A percentile compares a stretch with the other conserved stretches of the same genome.
Conservation (phyloP, 2,888 invertebrate species). For the Aphidius colemani region DNA sequence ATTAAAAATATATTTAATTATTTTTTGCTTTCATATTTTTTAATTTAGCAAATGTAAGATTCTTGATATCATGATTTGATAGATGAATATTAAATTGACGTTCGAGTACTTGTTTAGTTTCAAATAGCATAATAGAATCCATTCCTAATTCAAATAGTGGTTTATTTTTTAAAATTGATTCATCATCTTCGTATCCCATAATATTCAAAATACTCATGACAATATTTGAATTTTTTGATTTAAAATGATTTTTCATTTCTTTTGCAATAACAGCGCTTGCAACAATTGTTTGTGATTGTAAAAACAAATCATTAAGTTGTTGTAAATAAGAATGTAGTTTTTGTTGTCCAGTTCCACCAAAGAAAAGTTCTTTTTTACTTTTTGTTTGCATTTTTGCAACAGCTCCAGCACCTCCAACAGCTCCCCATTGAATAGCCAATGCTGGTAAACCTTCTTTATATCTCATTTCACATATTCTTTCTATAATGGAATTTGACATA, state of each 20-base stretch:
- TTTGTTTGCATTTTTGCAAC: slow-evolving; percentile 77
- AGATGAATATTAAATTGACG: slow-evolving; percentile 86
- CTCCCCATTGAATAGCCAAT: slow-evolving; percentile 69
- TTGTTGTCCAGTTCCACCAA: slow-evolving; percentile 84
- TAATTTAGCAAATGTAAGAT: slow-evolving; percentile 74
- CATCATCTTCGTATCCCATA: slow-evolving; percentile 50
- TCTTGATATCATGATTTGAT: slow-evolving; percentile 83
- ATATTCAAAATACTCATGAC: slow-evolving; percentile 74
- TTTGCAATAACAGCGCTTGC: slow-evolving; percentile 87
- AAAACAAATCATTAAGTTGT: slow-evolving; percentile 75
- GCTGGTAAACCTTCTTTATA: slow-evolving; percentile 60
- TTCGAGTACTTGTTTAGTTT: slow-evolving; percentile 91
- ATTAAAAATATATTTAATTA: no score
- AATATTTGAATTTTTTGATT: slow-evolving; percentile 68
- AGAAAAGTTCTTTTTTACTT: slow-evolving; percentile 74
- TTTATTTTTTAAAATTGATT: slow-evolving; percentile 66
- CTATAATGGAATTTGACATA: slow-evolving; percentile 88
- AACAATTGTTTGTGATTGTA: slow-evolving; percentile 68
- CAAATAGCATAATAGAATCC: slow-evolving; percentile 97
- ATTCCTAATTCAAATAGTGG: slow-evolving; percentile 90
- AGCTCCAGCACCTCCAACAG: slow-evolving; percentile 74
- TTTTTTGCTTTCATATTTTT: slow-evolving; percentile 53
- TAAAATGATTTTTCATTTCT: slow-evolving; percentile 69
- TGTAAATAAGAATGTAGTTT: slow-evolving; percentile 80
- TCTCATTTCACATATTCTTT: slow-evolving; percentile 64